phyloP scores from a whole-genome alignment of 2,888 invertebrate species.

The Acholoe squamosa region DNA sequence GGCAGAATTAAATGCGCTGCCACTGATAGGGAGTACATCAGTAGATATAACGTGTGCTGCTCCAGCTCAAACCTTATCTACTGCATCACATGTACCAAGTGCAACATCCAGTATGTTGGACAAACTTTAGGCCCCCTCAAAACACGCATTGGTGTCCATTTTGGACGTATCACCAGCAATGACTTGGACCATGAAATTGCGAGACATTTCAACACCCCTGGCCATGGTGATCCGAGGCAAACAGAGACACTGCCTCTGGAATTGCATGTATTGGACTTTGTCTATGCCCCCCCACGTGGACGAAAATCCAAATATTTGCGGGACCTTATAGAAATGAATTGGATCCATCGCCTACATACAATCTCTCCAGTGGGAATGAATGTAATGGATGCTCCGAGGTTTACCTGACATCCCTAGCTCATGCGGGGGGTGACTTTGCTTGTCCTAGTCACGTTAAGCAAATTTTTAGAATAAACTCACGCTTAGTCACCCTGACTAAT shows the following conservation, averaged over 20 bases:
- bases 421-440: too few species aligned
- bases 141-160: neutral
- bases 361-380: neutral
- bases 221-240: too few species aligned
- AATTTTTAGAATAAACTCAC: too few species aligned
- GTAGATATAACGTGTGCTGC: neutral
- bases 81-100: neutral
- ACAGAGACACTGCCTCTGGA: neutral
- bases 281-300: neutral
- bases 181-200: too few species aligned
- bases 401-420: too few species aligned
- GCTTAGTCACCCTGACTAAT: too few species aligned
- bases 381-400: too few species aligned
- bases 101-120: constrained; percentile 7
- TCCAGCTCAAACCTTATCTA: neutral
- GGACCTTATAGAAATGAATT: neutral
- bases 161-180: neutral
- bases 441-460: too few species aligned
- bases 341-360: neutral
- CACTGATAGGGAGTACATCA: neutral
- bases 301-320: neutral
- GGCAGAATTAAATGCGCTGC: neutral
- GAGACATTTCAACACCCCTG: too few species aligned
- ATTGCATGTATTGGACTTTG: neutral
- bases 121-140: neutral